phyloP scores from a whole-genome alignment of 2,888 invertebrate species.

The Ferrisia virgata region DNA sequence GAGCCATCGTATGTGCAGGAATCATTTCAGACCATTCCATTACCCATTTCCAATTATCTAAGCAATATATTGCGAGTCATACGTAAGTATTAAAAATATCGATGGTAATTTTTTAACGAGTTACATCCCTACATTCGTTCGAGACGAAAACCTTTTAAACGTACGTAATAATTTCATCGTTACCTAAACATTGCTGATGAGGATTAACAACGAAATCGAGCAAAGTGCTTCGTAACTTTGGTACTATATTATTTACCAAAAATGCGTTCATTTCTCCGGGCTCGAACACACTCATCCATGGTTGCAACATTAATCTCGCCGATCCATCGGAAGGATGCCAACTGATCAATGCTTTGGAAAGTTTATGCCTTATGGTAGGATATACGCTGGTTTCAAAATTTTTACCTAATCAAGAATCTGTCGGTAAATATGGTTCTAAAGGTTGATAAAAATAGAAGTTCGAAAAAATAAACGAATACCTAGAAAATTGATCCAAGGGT shows the following conservation, averaged over 20 bases:
- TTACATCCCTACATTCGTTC: no score
- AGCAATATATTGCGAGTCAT: constrained; percentile 32
- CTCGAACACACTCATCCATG: constrained; percentile 79
- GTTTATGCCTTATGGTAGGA: constrained; percentile 86
- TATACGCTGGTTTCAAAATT: constrained; percentile 66
- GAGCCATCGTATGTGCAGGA: constrained; percentile 71
- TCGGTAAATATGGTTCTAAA: neutral
- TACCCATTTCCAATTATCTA: constrained; percentile 91
- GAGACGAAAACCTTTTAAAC: no score
- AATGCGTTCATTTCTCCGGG: constrained; percentile 76
- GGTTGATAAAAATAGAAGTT: neutral
- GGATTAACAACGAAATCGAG: constrained; percentile 68
- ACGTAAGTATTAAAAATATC: no score
- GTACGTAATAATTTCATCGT: constrained; percentile 35
- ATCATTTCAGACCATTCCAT: constrained; percentile 89
- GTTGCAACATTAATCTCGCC: constrained; percentile 83
- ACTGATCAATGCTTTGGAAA: constrained; percentile 80
- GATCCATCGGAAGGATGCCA: constrained; percentile 96
- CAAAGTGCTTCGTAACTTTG: constrained; percentile 70
- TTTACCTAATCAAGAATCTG: constrained; percentile 51
- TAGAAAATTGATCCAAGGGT: constrained; percentile 90
- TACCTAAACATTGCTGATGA: constrained; percentile 67
- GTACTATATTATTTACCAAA: constrained; percentile 80
- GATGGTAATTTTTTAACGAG: no score
- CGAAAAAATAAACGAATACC: constrained; percentile 55